These are phyloP conservation scores for Rhimphoctona megacephalus DNA, from an alignment of 2,888 invertebrate species.

Conservation along the genomic window DNA sequence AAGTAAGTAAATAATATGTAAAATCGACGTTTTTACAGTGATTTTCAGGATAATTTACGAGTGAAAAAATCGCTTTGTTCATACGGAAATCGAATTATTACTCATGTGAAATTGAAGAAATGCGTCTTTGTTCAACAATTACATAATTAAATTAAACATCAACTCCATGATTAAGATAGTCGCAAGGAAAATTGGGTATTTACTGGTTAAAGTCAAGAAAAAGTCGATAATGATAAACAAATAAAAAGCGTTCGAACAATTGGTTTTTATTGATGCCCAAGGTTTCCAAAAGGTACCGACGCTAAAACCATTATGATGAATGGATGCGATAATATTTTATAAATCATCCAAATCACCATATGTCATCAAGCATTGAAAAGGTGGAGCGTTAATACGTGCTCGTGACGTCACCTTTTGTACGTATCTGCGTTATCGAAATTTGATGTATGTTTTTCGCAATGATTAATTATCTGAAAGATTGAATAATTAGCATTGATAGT, in stretches of 20 bases:
- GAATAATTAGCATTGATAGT: neutral
- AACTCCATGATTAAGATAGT: neutral
- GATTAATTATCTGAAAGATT: neutral
- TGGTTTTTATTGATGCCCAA: neutral
- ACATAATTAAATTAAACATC: neutral
- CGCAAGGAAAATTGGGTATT: conserved; percentile 7
- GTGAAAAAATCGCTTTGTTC: neutral
- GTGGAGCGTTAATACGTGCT: neutral
- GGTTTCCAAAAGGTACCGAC: conserved; percentile 1
- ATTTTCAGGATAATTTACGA: neutral
- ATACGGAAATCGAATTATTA: neutral
- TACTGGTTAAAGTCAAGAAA: conserved; percentile 19
- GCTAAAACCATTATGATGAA: conserved; percentile 1
- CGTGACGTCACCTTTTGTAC: neutral
- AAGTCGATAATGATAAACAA: conserved; percentile 15
- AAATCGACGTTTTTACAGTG: neutral
- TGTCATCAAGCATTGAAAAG: conserved; percentile 8
- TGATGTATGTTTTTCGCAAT: neutral
- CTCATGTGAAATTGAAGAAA: neutral
- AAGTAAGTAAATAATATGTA: neutral
- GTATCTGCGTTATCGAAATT: neutral
- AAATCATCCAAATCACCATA: conserved; percentile 1
- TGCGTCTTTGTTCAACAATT: neutral
- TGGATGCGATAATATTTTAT: neutral
- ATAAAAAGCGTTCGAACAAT: conserved; percentile 10